Conservation (phyloP, 2,113 vertebrate species). For the Xiphophorus maculatus region DNA sequence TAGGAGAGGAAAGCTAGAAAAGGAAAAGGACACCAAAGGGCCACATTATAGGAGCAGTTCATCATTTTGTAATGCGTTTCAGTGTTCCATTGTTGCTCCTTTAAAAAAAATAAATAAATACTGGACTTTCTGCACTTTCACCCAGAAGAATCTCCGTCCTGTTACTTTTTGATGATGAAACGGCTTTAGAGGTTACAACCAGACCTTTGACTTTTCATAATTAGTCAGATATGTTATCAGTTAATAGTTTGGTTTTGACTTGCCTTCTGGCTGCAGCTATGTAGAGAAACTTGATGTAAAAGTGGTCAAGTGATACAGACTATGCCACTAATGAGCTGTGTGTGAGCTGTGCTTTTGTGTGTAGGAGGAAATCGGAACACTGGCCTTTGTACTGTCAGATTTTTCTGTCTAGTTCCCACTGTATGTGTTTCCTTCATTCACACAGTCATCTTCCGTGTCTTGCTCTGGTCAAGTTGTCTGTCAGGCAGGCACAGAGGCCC, state of each 20-base stretch:
- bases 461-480: slow-evolving; percentile 65
- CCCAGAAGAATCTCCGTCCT: too few species aligned
- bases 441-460: slow-evolving; percentile 58
- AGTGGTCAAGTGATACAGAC: neutral
- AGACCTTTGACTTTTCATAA: slow-evolving; percentile 13
- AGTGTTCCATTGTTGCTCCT: neutral
- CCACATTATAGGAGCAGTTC: neutral
- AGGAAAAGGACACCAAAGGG: neutral
- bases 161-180: neutral
- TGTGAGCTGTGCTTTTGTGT: neutral
- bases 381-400: slow-evolving; percentile 26
- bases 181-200: slow-evolving; percentile 1
- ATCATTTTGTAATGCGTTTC: neutral
- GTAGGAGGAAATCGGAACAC: slow-evolving; percentile 21
- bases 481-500: slow-evolving; percentile 67
- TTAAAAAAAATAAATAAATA: neutral
- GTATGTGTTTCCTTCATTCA: slow-evolving; percentile 38
- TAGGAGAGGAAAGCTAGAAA: neutral
- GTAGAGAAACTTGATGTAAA: neutral
- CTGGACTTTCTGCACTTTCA: neutral
- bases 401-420: slow-evolving; percentile 21
- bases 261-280: neutral
- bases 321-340: slow-evolving; percentile 9
- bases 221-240: slow-evolving; percentile 11
- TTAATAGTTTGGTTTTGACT: neutral